These are phyloP conservation scores for Punctoribates punctum DNA, from an alignment of 2,888 invertebrate genomes.

Conservation along the genomic window DNA sequence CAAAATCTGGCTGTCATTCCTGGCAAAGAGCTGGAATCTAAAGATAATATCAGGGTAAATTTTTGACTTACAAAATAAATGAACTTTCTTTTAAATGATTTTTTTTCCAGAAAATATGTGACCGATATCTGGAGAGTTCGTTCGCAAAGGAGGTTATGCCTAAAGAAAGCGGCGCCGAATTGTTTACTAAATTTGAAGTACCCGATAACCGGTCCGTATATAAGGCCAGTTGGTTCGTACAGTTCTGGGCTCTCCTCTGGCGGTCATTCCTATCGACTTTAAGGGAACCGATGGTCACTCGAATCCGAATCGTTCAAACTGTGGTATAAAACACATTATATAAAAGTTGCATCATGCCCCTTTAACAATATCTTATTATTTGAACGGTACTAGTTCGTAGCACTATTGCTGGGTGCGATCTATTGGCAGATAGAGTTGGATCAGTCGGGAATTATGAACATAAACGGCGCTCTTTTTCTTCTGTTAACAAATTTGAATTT, in stretches of 20 bases:
- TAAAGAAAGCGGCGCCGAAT: not conserved
- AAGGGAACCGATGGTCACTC: slow-evolving; percentile 83
- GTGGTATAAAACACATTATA: slow-evolving; percentile 63
- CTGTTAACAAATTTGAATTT: slow-evolving; percentile 54
- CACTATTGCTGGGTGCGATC: slow-evolving; percentile 54
- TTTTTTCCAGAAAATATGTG: slow-evolving; percentile 51
- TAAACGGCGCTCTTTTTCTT: slow-evolving; percentile 55
- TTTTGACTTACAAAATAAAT: not conserved
- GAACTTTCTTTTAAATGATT: not conserved
- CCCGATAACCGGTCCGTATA: slow-evolving; percentile 55
- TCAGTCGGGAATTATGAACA: slow-evolving; percentile 54
- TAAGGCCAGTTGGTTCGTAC: slow-evolving; percentile 80
- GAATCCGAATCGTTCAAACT: slow-evolving; percentile 81
- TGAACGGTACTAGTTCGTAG: slow-evolving; percentile 51
- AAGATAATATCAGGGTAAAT: slow-evolving; percentile 50
- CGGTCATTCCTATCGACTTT: slow-evolving; percentile 81
- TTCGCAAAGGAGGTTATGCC: not conserved
- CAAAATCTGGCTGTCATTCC: slow-evolving; percentile 57
- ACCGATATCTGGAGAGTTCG: slow-evolving; percentile 50
- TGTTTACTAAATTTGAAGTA: not conserved
- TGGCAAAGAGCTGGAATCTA: slow-evolving; percentile 54
- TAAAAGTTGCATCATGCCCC: not conserved
- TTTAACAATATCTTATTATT: not conserved
- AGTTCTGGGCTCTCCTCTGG: slow-evolving; percentile 84
- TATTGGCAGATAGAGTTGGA: slow-evolving; percentile 52